Base-by-base conservation (phyloP, 2,113 vertebrate species). In the Prunella fulvescens region DNA sequence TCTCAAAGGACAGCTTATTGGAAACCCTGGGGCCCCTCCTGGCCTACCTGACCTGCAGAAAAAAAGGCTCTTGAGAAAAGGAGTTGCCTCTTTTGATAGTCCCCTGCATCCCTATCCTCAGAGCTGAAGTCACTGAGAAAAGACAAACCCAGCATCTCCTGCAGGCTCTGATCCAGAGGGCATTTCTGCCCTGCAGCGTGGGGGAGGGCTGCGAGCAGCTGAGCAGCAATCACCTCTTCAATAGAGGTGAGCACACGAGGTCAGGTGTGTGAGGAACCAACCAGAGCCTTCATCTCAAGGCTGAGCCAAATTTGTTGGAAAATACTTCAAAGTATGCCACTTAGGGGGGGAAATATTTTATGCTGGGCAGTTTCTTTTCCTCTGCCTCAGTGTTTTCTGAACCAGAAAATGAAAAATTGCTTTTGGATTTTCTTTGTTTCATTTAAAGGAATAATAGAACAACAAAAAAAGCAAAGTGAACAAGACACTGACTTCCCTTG, bases 191-290 rank as follows among this genome's bases (percentile, higher is more conserved):
- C 61, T 74, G 31, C 66, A 18, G 39, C 0, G 0, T 12, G 20
- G 15, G 29, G 3, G 2, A 71, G 56, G 29, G 47, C 60, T 9
- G 4, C 0, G 3, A 2, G 1, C 45, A 35, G 29, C 26, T 71
- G 65, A 76, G 25, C 33, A 69, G 26, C 31, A 81, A 16, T 16
- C 0, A 0, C 15, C 26, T 35, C 33, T 37, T 14, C 25, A 67
- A 10, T 2, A 70, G 56, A 83, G 24, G 16, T 24, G 50, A 73
- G 47, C 20, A 26, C 23, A 42, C 3, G 16, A 76, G 31, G 19
- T 66, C 50, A 69, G n/a, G 45, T 33, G 5, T 53, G 31, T n/a
- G 9, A 94, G 23, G 31, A 86, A 37, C 20, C 0, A 3, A 23
- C 23, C 0, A 1, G 2, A 83, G 7, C 54, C 57, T 86, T 92